Evolutionary conservation across 2,888 invertebrate genomes (phyloP).

Genomic region (Euplagia quadripunctaria): DNA sequence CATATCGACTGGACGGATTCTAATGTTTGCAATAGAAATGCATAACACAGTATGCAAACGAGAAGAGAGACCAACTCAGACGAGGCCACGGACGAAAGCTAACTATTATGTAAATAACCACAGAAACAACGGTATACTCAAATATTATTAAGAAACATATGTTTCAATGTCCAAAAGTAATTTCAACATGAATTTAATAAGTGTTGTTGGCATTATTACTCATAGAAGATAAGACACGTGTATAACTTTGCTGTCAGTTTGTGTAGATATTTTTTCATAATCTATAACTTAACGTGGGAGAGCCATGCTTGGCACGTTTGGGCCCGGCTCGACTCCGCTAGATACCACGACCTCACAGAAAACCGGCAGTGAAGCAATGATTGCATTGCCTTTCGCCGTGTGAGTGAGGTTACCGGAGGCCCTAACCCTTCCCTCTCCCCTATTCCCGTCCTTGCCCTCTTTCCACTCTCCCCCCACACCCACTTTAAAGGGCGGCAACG

Average conservation of each 20-base stretch:
- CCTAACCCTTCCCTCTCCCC: too few relatives aligned
- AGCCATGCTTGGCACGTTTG: too few relatives aligned
- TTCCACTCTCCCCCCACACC: too few relatives aligned
- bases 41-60: background rate
- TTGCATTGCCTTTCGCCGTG: too few relatives aligned
- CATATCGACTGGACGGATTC: background rate
- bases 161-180: conserved; percentile 1
- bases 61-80: background rate
- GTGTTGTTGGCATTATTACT: background rate
- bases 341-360: too few relatives aligned
- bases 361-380: too few relatives aligned
- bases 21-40: background rate
- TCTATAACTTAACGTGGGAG: too few relatives aligned
- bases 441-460: too few relatives aligned
- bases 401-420: too few relatives aligned
- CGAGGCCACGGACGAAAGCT: background rate
- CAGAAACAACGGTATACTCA: conserved; percentile 5
- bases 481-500: too few relatives aligned
- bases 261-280: background rate
- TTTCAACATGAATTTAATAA: conserved; percentile 1
- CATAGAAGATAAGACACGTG: conserved; percentile 1
- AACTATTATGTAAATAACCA: background rate
- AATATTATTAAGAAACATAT: conserved; percentile 15
- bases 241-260: background rate
- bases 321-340: too few relatives aligned